These are phyloP conservation scores for Ascaphus truei DNA, from an alignment of 2,113 vertebrate genomes.

Conservation along the genomic window DNA sequence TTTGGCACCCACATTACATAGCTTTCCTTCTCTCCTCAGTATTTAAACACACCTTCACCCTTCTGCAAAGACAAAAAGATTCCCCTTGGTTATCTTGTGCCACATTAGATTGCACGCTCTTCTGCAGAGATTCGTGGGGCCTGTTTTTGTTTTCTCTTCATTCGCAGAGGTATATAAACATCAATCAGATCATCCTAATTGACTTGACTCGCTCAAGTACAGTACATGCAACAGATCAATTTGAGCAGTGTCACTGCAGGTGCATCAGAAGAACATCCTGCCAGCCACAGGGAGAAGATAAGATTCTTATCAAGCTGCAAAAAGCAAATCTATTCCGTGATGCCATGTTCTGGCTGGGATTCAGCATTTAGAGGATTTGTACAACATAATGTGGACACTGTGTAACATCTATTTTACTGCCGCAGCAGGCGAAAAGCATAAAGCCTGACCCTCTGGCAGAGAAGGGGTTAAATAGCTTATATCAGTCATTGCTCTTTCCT, in stretches of 20 bases:
- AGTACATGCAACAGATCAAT: slow-evolving; percentile 27
- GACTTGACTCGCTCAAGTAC: slow-evolving; percentile 21
- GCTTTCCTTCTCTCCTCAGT: not conserved
- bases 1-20: not conserved
- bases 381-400: no score
- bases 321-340: not conserved
- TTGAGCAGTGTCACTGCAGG: slow-evolving; percentile 4
- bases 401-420: no score
- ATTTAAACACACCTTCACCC: not conserved
- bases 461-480: no score
- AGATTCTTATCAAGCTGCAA: slow-evolving; percentile 1
- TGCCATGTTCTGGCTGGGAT: not conserved
- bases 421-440: no score
- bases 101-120: not conserved
- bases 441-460: no score
- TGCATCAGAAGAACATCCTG: not conserved
- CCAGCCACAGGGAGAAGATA: not conserved
- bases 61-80: not conserved
- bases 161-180: not conserved
- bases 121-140: not conserved
- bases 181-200: slow-evolving; percentile 20
- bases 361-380: not conserved
- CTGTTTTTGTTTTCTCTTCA: not conserved
- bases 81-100: not conserved
- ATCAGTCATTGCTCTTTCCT: no score